Evolutionary conservation across 2,113 vertebrate species (phyloP), one percentile per base, ranked within the genome.

Genomic region (Acrocephalus kingi): DNA sequence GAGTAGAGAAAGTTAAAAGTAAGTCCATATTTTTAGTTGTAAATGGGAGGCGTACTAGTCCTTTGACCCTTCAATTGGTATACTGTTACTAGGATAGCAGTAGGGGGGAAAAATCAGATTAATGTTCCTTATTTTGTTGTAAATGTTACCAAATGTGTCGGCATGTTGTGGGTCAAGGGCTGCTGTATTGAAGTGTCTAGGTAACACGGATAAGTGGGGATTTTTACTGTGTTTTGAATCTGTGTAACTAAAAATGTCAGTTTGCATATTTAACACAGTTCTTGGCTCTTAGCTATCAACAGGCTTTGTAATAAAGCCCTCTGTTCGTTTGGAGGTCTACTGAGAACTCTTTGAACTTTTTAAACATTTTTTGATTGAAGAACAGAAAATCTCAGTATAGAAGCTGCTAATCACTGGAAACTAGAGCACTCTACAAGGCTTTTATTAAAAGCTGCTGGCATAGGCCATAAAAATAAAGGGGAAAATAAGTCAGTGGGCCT

Each of bases 221-320:
- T 5, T 18, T 49, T 30, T 24, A 31, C 28, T 33, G 3, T 2
- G n/a, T 67, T 55, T 52, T 15, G 11, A 18, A 25, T 43, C 28
- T 66, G 15, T 62, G 18, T 54, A 39, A 30, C 33, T 85, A 16
- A 85, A 89, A 78, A 27, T 62, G 10, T 37, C 31, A 7, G 56
- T 76, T 15, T 0, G 0, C 27, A 5, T 66, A 27, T 56, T 85
- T 76, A 35, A 54, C 2, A 0, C 59, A 17, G 24, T 41, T 74
- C 21, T 76, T 64, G 41, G n/a, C 56, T 90, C 59, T 72, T 66
- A 51, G 23, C 39, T 89, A 1, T 45, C n/a, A 84, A 17, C 24
- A 64, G 63, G 22, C 66, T 87, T 92, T 81, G 30, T 79, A 7
- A 45, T 68, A 35, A 79, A 92, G 69, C 11, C 23, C 13, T 76